Evolutionary conservation across 2,888 invertebrate genomes (phyloP).

Genomic region (Cheilosia variabilis): DNA sequence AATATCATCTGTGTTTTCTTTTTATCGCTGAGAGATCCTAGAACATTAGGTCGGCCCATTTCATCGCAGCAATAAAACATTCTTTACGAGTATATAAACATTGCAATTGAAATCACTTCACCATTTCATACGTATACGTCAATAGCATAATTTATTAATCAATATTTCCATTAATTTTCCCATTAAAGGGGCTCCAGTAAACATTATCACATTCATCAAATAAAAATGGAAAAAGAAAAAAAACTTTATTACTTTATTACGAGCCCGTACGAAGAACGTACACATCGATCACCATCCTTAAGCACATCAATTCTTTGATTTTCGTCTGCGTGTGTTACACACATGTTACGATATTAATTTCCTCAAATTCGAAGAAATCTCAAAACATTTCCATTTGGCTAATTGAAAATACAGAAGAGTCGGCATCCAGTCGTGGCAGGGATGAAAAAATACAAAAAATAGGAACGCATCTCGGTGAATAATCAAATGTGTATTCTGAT

Average conservation of each 20-base stretch:
- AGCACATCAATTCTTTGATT: constrained; percentile 11
- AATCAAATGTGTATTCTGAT: constrained; percentile 24
- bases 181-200: constrained; percentile 26
- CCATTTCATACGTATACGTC: not conserved
- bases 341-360: constrained; percentile 37
- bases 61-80: constrained; percentile 21
- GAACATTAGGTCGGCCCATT: not conserved
- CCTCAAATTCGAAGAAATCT: constrained; percentile 27
- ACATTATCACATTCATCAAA: constrained; percentile 36
- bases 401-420: constrained; percentile 48
- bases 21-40: constrained; percentile 1
- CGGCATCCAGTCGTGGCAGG: not conserved
- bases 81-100: not conserved
- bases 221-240: not conserved
- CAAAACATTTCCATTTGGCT: constrained; percentile 55
- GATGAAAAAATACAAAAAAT: constrained; percentile 1
- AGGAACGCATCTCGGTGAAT: not conserved
- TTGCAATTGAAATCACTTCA: constrained; percentile 24
- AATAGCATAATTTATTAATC: constrained; percentile 29
- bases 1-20: not conserved
- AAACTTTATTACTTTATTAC: constrained; percentile 43
- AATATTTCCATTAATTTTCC: constrained; percentile 38
- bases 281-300: constrained; percentile 28
- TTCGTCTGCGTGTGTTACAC: not conserved
- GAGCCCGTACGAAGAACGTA: not conserved